Evolutionary conservation across 1,140 invertebrate species (phyloP).

Genomic region (Aethina tumida): DNA sequence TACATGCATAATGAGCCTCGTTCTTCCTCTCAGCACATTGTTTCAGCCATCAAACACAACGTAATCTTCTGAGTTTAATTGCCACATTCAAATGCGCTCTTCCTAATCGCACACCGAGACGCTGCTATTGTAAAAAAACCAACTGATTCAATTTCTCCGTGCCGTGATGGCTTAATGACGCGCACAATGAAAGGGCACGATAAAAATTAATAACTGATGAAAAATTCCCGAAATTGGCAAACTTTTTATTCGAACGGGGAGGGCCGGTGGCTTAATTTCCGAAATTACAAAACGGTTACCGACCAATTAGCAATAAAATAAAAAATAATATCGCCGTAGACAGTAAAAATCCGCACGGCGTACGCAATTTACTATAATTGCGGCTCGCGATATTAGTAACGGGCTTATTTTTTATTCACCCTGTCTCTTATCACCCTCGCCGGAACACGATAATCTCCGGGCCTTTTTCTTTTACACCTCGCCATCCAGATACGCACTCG

Average conservation of each 20-base stretch:
- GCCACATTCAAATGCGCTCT: too few species aligned
- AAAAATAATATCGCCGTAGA: slow-evolving; percentile 29
- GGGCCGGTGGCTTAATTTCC: neutral
- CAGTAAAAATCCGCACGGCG: slow-evolving; percentile 27
- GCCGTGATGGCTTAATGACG: too few species aligned
- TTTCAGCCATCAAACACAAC: too few species aligned
- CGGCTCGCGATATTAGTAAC: slow-evolving; percentile 36
- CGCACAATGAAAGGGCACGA: neutral
- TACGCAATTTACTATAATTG: slow-evolving; percentile 34
- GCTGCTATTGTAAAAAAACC: too few species aligned
- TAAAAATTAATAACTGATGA: slow-evolving; percentile 1
- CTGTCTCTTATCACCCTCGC: slow-evolving; percentile 32
- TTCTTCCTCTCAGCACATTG: too few species aligned
- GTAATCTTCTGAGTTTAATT: too few species aligned
- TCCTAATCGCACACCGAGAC: too few species aligned
- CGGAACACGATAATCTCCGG: slow-evolving; percentile 32
- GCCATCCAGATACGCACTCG: slow-evolving; percentile 1
- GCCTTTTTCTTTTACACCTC: slow-evolving; percentile 13
- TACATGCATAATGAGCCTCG: too few species aligned
- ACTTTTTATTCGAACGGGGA: neutral
- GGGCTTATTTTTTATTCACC: slow-evolving; percentile 40
- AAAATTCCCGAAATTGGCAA: slow-evolving; percentile 4
- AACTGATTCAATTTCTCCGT: too few species aligned
- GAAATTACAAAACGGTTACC: slow-evolving; percentile 22
- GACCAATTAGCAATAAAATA: slow-evolving; percentile 35